phyloP scores from a whole-genome alignment of 2,888 invertebrate species.

The Ditula angustiorana region DNA sequence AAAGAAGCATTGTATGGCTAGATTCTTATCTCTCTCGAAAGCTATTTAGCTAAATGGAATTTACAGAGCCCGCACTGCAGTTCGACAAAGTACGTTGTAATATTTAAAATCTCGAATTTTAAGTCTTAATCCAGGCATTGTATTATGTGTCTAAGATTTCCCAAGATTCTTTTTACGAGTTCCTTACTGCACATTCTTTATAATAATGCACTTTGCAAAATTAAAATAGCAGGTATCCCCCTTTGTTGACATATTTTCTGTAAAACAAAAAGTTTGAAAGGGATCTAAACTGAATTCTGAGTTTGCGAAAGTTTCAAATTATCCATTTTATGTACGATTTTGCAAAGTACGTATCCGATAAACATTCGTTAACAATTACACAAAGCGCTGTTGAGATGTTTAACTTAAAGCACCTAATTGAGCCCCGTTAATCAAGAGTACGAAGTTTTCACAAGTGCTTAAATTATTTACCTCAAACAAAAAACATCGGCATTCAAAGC shows the following conservation, averaged over 20 bases:
- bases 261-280: conserved; percentile 27
- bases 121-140: conserved; percentile 76
- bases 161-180: conserved; percentile 62
- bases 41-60: conserved; percentile 86
- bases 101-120: conserved; percentile 84
- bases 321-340: conserved; percentile 33
- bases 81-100: conserved; percentile 83
- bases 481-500: conserved; percentile 81
- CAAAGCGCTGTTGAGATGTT: conserved; percentile 72
- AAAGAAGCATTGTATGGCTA: conserved; percentile 83
- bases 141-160: conserved; percentile 75
- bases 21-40: conserved; percentile 84
- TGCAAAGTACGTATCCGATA: conserved; percentile 49
- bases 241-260: conserved; percentile 25
- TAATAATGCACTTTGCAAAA: conserved; percentile 71
- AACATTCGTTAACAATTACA: conserved; percentile 68
- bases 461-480: conserved; percentile 82
- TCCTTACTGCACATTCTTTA: conserved; percentile 56
- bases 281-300: conserved; percentile 22
- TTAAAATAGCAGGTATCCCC: conserved; percentile 62
- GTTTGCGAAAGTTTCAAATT: conserved; percentile 33
- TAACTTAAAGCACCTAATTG: conserved; percentile 77
- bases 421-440: conserved; percentile 80
- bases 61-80: conserved; percentile 85
- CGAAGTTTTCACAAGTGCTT: conserved; percentile 81